These are phyloP conservation scores for Scolopax rusticola DNA, from an alignment of 2,797 vertebrate genomes.

Conservation along the genomic window DNA sequence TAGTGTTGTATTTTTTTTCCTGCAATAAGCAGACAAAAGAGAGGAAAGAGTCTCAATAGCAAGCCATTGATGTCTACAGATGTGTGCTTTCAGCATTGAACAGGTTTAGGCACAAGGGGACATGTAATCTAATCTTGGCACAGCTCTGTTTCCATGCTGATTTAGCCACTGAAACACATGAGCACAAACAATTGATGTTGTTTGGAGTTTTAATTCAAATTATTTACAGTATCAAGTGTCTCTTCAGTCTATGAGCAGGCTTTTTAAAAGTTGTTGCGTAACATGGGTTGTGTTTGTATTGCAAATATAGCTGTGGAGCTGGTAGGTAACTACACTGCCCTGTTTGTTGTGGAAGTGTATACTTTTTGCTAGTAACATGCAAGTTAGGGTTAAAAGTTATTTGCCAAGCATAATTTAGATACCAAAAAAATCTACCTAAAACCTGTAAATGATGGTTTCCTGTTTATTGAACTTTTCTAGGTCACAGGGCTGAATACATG, in stretches of 20 bases:
- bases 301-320: not conserved
- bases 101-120: not conserved
- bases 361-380: not conserved
- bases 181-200: not conserved
- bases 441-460: slow-evolving; percentile 2
- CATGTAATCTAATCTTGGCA: not conserved
- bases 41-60: not conserved
- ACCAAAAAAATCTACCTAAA: not conserved
- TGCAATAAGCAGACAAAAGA: not conserved
- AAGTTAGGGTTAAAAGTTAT: not conserved
- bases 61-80: not conserved
- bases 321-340: not conserved
- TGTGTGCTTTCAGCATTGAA: slow-evolving; percentile 4
- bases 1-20: not conserved
- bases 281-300: not conserved
- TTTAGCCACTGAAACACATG: slow-evolving; percentile 17
- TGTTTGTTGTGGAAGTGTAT: not conserved
- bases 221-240: not conserved
- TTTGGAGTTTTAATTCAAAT: slow-evolving; percentile 32
- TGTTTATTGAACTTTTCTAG: slow-evolving; percentile 77
- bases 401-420: not conserved
- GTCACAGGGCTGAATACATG: slow-evolving; percentile 97
- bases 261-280: not conserved
- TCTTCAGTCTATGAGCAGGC: not conserved
- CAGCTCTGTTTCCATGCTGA: not conserved